Base-by-base conservation (phyloP, 2,888 invertebrate genomes). In the Bembecia ichneumoniformis region DNA sequence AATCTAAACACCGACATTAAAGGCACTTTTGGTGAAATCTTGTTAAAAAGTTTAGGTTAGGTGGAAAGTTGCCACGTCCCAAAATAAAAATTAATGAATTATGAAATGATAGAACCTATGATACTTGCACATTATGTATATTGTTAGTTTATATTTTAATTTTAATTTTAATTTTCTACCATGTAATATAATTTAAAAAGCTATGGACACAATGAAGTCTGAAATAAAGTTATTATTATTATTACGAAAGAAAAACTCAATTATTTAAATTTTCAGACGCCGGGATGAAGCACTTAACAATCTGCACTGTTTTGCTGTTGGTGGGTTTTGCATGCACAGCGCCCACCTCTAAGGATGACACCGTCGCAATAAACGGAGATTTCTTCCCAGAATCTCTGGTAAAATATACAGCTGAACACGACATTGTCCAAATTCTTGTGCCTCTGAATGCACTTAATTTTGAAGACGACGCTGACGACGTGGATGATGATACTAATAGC, bases 381-480 rank as follows among this genome's bases (percentile, higher is more conserved):
- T 66, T 70, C 52, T 74, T 66, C 54, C 56, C 59, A 0, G 53
- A 61, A 0, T 52, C 55, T 3, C 47, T 71, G 1, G 59, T 52
- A 2, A 51, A 68, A 10, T 68, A 71, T 51, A 60, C 56, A 3
- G 55, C 61, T 1, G 46, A 72, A 34, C 58, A 73, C 47, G 67
- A 72, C 2, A 64, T 73, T 3, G 62, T 71, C 17, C 66, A 64
- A 10, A 56, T 74, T 1, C 9, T 65, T n/a, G 55, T 66, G 0
- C 71, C 74, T 0, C 5, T 73, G 3, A 73, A 72, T 47, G 52
- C 56, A 9, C 51, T 71, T 0, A 71, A 70, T 54, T 62, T 70
- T n/a, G 60, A 58, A 1, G 62, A 66, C 7, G 58, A 58, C 0
- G 52, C 47, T 2, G 55, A 56, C 3, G 51, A 49, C 28, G 43